phyloP scores from a whole-genome alignment of 2,888 invertebrate species.

The Patella pellucida region DNA sequence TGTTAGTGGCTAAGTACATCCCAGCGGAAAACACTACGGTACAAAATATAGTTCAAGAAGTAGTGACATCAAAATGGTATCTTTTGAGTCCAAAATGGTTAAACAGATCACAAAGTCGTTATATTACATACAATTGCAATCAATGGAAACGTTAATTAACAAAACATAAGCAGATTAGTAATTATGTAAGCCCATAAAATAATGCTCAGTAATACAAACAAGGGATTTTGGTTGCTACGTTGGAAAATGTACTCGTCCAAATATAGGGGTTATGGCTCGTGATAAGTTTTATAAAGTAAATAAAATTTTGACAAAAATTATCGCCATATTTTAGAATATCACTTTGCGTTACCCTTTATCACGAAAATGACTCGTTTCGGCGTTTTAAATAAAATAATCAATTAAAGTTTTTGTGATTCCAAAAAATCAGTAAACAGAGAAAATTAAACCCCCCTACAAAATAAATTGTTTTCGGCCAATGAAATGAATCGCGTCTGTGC shows the following conservation, averaged over 20 bases:
- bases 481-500: background rate
- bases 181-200: no score
- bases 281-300: background rate
- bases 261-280: background rate
- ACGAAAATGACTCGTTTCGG: no score
- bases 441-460: no score
- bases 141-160: no score
- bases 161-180: no score
- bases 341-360: background rate
- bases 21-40: slow-evolving; percentile 33
- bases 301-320: background rate
- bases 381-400: no score
- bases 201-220: slow-evolving; percentile 3
- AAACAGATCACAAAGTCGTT: no score
- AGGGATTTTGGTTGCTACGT: slow-evolving; percentile 12
- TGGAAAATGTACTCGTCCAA: slow-evolving; percentile 1
- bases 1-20: slow-evolving; percentile 28
- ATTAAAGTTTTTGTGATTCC: no score
- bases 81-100: no score
- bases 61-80: no score
- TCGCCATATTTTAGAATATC: background rate
- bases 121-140: no score
- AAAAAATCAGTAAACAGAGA: no score
- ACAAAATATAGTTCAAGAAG: slow-evolving; percentile 22
- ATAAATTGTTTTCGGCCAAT: slow-evolving; percentile 25